Base-by-base conservation (phyloP, 2,797 vertebrate genomes). In the Pipistrellus kuhlii region DNA sequence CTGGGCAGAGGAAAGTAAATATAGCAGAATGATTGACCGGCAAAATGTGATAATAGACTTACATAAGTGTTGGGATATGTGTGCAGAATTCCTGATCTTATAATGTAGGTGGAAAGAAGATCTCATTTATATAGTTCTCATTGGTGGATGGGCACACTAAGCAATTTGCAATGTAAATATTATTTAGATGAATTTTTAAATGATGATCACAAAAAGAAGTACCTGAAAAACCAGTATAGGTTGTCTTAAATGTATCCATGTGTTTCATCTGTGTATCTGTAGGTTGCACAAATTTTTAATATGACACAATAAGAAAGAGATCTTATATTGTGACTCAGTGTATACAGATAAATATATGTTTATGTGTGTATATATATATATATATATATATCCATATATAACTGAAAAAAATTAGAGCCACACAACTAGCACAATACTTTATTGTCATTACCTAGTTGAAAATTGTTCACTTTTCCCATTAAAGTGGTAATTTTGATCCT, bases 171-270 rank as follows among this genome's bases (percentile, higher is more conserved):
- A 66, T 66, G 12, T 38, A 27, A 81, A 41, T 94, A 72, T 93
- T 82, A 15, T 69, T 82, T 64, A 88, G 20, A 27, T 53, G 64
- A 21, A 85, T 73, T 88, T 73, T 76, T 71, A 88, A 77, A 10
- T 32, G 30, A 80, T 81, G n/a, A 57, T 62, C 41, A 59, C 14
- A 48, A 69, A 86, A 38, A 30, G 64, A 85, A 84, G 23, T 82
- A 82, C n/a, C 48, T 77, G 83, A 93, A 93, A 32, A 92, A 85
- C 17, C 30, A 88, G 46, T 71, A 4, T 35, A 92, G 76, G 12
- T 41, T 62, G 41, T 85, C 69, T 85, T 80, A 32, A 92, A 94
- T 38, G 18, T 93, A 73, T 41, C 59, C 27, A 51, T 68, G 32
- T 72, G 12, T 87, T 96, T 90, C 64, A 88, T 35, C 78, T 86